Conservation (phyloP, 1,140 invertebrate species). For the Hormaphis cornu region DNA sequence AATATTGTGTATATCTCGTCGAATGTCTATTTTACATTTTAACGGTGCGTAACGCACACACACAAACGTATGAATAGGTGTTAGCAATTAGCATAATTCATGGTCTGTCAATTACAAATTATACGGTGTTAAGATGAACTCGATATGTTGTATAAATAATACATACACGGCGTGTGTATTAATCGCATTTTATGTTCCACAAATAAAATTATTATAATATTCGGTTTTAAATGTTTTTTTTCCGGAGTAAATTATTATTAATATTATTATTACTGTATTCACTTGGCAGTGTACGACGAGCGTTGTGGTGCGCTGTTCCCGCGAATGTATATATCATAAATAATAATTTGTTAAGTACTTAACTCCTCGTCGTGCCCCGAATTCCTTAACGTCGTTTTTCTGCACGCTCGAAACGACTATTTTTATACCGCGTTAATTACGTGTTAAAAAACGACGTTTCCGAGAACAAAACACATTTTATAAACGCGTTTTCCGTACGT, state of each 20-base stretch:
- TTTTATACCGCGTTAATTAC: not conserved
- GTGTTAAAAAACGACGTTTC: not conserved
- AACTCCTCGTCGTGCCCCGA: not conserved
- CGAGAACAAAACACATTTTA: too few species aligned
- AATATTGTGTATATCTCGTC: too few species aligned
- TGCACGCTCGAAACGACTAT: not conserved
- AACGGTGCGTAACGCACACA: too few species aligned
- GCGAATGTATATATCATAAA: too few species aligned
- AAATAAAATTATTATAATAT: too few species aligned
- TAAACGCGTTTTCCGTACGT: too few species aligned
- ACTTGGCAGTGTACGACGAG: not conserved
- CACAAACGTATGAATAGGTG: too few species aligned
- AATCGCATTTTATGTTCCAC: too few species aligned
- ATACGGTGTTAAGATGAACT: not conserved
- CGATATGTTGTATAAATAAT: not conserved
- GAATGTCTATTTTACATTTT: too few species aligned
- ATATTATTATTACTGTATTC: not conserved
- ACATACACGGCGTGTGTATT: not conserved
- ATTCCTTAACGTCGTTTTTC: not conserved
- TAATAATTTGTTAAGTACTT: too few species aligned
- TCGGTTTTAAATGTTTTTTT: too few species aligned
- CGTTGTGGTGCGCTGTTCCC: not conserved
- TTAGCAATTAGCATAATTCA: constrained; percentile 1
- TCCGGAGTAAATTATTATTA: not conserved
- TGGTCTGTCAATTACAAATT: constrained; percentile 8